Evolutionary conservation across 2,888 invertebrate genomes (phyloP).

Genomic region (Acleris literana): DNA sequence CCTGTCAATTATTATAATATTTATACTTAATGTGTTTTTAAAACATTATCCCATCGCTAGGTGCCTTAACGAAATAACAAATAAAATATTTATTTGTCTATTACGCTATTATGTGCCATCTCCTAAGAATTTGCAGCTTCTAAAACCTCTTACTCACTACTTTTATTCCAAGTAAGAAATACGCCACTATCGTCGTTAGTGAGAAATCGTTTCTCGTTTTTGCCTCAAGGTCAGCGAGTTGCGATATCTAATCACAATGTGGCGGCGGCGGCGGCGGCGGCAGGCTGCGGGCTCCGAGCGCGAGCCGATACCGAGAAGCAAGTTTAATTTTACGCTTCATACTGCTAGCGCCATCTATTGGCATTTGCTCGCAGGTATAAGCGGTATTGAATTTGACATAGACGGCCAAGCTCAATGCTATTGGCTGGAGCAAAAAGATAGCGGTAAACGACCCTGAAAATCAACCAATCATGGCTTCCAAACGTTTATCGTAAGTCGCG

Average conservation of each 20-base stretch:
- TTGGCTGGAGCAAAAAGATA: too few relatives aligned
- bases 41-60: too few relatives aligned
- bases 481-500: too few relatives aligned
- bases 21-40: too few relatives aligned
- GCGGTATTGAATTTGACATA: background rate
- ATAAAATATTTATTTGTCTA: too few relatives aligned
- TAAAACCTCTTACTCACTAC: slow-evolving; percentile 14
- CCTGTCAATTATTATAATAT: too few relatives aligned
- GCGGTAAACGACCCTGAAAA: too few relatives aligned
- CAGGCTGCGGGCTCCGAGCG: slow-evolving; percentile 25
- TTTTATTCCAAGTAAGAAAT: slow-evolving; percentile 28
- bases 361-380: background rate
- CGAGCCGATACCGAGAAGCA: slow-evolving; percentile 62
- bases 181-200: slow-evolving; percentile 51
- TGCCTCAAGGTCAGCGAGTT: slow-evolving; percentile 79
- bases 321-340: slow-evolving; percentile 59
- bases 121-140: too few relatives aligned
- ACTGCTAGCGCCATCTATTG: slow-evolving; percentile 63
- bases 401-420: too few relatives aligned
- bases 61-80: too few relatives aligned
- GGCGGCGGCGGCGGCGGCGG: slow-evolving; percentile 32
- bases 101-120: too few relatives aligned
- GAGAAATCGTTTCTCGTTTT: slow-evolving; percentile 75
- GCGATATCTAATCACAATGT: slow-evolving; percentile 63
- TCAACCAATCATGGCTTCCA: too few relatives aligned